Evolutionary conservation across 2,113 vertebrate genomes (phyloP).

Genomic region (Oreotrochilus melanogaster): DNA sequence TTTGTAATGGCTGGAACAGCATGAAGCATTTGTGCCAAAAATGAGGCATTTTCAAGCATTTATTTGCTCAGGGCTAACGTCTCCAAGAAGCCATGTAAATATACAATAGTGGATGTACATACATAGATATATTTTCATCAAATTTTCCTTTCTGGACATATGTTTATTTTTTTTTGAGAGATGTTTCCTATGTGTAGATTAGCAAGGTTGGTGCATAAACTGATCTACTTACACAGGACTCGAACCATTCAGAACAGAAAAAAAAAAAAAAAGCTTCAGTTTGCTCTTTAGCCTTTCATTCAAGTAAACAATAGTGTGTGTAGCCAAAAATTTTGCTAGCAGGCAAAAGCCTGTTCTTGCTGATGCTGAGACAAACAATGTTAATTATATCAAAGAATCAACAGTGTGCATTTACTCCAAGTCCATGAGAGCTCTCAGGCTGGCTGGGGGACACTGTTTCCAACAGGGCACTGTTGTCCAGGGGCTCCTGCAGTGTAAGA

Average conservation of each 20-base stretch:
- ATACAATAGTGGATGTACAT: neutral
- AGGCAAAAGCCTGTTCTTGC: slow-evolving; percentile 28
- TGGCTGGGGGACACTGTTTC: neutral
- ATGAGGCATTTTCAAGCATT: neutral
- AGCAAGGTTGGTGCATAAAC: neutral
- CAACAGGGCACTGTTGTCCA: neutral
- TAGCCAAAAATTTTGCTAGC: neutral
- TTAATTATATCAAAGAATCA: slow-evolving; percentile 8
- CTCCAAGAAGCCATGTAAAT: neutral
- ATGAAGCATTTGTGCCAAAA: neutral
- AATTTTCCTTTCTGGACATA: neutral
- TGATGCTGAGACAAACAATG: slow-evolving; percentile 2
- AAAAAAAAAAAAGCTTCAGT: neutral
- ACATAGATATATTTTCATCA: neutral
- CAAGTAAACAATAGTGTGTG: neutral
- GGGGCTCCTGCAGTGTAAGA: neutral
- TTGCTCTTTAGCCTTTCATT: neutral
- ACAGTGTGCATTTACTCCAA: accelerated
- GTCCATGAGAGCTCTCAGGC: neutral
- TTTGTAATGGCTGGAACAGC: neutral
- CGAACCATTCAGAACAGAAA: neutral
- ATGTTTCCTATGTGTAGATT: accelerated
- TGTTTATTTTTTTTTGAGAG: neutral
- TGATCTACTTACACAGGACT: neutral
- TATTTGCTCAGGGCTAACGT: neutral